Evolutionary conservation across 2,113 vertebrate genomes (phyloP).

Genomic region (Datnioides undecimradiatus): DNA sequence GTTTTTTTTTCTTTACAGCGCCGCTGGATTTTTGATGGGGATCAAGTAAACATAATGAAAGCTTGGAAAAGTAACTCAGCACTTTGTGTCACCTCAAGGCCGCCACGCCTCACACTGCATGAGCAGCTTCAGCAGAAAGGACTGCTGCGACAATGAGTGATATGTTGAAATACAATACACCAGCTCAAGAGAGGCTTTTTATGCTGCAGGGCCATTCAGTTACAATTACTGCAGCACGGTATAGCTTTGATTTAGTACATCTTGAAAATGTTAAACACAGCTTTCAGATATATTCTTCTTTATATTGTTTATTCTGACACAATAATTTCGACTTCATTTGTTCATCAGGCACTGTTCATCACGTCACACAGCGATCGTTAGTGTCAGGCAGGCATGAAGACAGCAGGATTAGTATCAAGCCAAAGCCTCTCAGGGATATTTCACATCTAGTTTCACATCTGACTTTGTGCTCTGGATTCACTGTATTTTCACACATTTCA

Average conservation of each 20-base stretch:
- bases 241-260: constrained; percentile 26
- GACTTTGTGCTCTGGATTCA: constrained; percentile 15
- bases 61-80: constrained; percentile 59
- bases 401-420: constrained; percentile 1
- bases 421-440: constrained; percentile 11
- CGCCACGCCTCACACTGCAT: not conserved
- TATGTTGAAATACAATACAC: constrained; percentile 62
- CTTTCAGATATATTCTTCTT: not conserved
- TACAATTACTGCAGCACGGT: constrained; percentile 31
- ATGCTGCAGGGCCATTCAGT: constrained; percentile 35
- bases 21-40: constrained; percentile 23
- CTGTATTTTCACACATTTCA: too few species aligned
- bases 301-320: constrained; percentile 7
- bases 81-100: constrained; percentile 64
- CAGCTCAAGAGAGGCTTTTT: constrained; percentile 42
- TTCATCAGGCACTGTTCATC: constrained; percentile 15
- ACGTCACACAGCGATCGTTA: not conserved
- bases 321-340: constrained; percentile 19
- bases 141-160: constrained; percentile 42
- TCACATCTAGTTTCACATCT: constrained; percentile 2
- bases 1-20: too few species aligned
- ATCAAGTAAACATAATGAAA: constrained; percentile 59
- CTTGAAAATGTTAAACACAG: constrained; percentile 1
- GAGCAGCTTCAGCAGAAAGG: constrained; percentile 60
- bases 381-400: constrained; percentile 15